Percentiles rank a stretch among this genome's conserved stretches.
Evolutionary conservation across 2,113 vertebrate species (phyloP).

Genomic region (Hippocampus mohnikei): DNA sequence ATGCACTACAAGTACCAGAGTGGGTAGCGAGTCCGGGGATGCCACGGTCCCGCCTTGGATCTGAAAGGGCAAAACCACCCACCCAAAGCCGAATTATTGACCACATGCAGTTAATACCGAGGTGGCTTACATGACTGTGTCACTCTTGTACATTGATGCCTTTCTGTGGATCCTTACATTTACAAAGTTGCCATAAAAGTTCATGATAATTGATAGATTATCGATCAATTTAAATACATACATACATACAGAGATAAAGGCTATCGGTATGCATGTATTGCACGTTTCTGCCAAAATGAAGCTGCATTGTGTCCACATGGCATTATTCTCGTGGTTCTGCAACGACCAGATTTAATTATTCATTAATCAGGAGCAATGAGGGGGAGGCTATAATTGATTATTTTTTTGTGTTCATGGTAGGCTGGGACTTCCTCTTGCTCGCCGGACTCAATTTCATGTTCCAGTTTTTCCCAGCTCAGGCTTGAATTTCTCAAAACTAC

Average conservation of each 20-base stretch:
- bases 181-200: not conserved
- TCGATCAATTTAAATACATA: not conserved
- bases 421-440: conserved; percentile 31
- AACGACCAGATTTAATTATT: conserved; percentile 64
- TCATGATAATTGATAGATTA: not conserved
- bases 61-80: conserved; percentile 56
- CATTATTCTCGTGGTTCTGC: conserved; percentile 12
- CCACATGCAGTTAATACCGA: conserved; percentile 61
- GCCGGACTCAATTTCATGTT: conserved; percentile 5
- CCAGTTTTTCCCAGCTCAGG: no score
- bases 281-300: not conserved
- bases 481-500: no score
- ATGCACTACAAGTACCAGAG: conserved; percentile 74
- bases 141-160: conserved; percentile 29
- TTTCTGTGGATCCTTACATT: conserved; percentile 22
- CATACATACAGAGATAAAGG: not conserved
- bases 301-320: not conserved
- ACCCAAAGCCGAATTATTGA: conserved; percentile 28
- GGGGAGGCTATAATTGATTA: conserved; percentile 62
- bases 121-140: conserved; percentile 56
- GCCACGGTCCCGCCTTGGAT: conserved; percentile 71
- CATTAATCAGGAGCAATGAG: conserved; percentile 55
- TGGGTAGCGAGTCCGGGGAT: conserved; percentile 56
- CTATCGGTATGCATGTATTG: not conserved
- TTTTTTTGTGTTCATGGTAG: conserved; percentile 53